Evolutionary conservation across 1,140 invertebrate species (phyloP).

Genomic region (Lepidostoma basale): DNA sequence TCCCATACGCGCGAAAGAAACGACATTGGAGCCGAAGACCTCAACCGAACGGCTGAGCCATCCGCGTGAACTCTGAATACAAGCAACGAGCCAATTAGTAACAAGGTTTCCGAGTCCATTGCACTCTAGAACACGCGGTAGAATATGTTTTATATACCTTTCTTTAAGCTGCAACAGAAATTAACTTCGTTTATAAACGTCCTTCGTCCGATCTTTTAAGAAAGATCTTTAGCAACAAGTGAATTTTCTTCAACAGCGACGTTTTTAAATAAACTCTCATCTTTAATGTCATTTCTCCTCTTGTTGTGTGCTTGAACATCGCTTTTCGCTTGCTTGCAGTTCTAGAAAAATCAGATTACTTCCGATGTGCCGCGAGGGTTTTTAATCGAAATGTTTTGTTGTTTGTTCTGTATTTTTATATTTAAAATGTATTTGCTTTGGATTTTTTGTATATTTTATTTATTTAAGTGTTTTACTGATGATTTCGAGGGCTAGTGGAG

Average conservation of each 20-base stretch:
- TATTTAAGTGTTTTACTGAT: neutral
- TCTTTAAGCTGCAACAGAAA: neutral
- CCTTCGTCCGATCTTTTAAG: too few relatives aligned
- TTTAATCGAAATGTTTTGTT: neutral
- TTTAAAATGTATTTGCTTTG: neutral
- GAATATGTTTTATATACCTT: neutral
- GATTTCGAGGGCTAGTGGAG: neutral
- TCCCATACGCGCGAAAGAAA: neutral
- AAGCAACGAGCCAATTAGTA: neutral
- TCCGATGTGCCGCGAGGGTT: neutral
- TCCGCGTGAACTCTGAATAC: neutral
- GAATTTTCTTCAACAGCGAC: too few relatives aligned
- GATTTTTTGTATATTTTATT: neutral
- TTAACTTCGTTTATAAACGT: too few relatives aligned
- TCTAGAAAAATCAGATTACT: neutral
- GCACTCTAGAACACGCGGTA: neutral
- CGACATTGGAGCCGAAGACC: slow-evolving; percentile 11
- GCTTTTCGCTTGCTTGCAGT: neutral
- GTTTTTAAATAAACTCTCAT: neutral
- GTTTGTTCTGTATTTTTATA: neutral
- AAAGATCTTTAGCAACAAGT: too few relatives aligned
- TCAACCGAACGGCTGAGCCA: neutral
- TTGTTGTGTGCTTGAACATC: neutral
- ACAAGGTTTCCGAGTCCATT: neutral
- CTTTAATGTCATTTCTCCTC: neutral